phyloP scores from a whole-genome alignment of 2,113 vertebrate species.

The Guaruba guarouba region DNA sequence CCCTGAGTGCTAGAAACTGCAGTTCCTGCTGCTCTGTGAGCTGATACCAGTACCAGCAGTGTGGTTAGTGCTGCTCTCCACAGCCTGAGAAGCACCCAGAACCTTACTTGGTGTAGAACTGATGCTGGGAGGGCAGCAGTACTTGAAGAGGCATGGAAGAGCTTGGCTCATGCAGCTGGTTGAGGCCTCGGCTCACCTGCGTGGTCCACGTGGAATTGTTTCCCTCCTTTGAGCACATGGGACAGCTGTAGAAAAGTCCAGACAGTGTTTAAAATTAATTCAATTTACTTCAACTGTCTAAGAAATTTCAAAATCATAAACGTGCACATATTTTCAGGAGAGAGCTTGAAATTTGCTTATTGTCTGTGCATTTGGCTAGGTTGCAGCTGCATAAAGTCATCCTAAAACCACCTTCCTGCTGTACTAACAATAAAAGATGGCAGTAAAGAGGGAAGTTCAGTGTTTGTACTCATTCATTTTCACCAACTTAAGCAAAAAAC shows the following conservation, averaged over 20 bases:
- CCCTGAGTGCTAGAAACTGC: rapidly evolving
- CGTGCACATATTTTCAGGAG: background rate
- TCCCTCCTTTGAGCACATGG: rapidly evolving
- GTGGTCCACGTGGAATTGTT: background rate
- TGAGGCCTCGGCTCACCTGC: rapidly evolving
- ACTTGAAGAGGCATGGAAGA: background rate
- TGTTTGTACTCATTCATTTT: background rate
- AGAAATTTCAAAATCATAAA: background rate
- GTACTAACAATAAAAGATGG: background rate
- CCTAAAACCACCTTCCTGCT: background rate
- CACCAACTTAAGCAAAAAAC: background rate
- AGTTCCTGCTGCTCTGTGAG: rapidly evolving
- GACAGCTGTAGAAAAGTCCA: background rate
- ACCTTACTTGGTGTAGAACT: rapidly evolving
- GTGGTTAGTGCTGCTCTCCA: rapidly evolving
- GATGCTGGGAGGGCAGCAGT: background rate
- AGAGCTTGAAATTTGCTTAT: background rate
- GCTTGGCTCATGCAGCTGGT: background rate
- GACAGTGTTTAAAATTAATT: background rate
- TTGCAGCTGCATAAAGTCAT: background rate
- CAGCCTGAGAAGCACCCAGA: background rate
- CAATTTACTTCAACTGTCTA: background rate
- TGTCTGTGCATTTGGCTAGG: background rate
- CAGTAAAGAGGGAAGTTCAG: background rate
- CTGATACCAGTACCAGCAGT: rapidly evolving